Conservation (phyloP, 1,140 invertebrate genomes). For the Bombus balteatus region DNA sequence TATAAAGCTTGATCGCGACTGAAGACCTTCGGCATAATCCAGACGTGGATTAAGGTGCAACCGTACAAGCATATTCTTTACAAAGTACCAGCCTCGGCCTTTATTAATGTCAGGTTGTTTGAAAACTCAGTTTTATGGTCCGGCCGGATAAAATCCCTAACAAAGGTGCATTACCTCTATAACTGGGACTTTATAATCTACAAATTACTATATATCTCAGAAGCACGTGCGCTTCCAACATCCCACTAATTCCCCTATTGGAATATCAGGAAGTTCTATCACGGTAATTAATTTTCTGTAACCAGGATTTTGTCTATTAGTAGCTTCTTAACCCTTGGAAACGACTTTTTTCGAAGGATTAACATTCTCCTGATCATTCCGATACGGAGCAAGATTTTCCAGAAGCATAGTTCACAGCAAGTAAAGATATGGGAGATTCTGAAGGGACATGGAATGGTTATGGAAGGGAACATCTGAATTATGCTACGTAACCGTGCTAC, state of each 20-base stretch:
- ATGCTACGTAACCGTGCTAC: neutral
- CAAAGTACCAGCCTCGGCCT: neutral
- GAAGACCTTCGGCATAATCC: slow-evolving; percentile 43
- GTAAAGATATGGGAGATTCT: neutral
- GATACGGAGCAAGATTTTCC: neutral
- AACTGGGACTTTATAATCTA: neutral
- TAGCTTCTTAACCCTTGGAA: neutral
- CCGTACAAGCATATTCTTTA: slow-evolving; percentile 44
- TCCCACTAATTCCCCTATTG: neutral
- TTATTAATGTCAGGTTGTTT: neutral
- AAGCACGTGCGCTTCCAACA: neutral
- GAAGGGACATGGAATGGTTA: neutral
- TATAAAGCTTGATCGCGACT: slow-evolving; percentile 48
- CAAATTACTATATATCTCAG: neutral
- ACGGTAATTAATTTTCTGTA: neutral
- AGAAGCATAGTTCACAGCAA: neutral
- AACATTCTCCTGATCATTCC: neutral
- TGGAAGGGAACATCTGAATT: neutral
- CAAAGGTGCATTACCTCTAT: neutral
- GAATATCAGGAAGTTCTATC: too few species aligned
- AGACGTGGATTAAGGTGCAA: slow-evolving; percentile 54
- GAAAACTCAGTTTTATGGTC: neutral
- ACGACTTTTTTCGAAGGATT: neutral
- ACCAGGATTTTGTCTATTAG: neutral
- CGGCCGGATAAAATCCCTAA: neutral